phyloP scores from a whole-genome alignment of 2,113 vertebrate genomes.

The Puntigrus tetrazona region DNA sequence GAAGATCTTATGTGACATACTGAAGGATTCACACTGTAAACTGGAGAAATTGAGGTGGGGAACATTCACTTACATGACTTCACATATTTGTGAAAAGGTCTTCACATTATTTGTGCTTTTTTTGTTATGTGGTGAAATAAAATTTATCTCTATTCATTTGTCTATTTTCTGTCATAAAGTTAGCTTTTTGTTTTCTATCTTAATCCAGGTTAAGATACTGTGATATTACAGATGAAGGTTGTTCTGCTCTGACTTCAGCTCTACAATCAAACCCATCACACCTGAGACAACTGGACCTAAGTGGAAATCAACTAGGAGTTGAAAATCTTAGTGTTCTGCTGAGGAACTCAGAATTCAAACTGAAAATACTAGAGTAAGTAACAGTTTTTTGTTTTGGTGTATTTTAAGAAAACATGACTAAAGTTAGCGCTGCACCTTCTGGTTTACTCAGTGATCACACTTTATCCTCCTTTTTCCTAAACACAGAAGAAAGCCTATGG shows the following conservation, averaged over 20 bases:
- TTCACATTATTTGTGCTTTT: too few species aligned
- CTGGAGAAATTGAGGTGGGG: conserved; percentile 9
- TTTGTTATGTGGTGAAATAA: neutral
- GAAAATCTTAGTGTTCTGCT: neutral
- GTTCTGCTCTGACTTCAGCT: neutral
- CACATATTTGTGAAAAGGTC: neutral
- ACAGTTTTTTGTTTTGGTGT: too few species aligned
- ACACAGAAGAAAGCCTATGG: too few species aligned
- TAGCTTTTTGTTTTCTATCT: neutral
- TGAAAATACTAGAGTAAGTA: too few species aligned
- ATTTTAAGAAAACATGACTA: too few species aligned
- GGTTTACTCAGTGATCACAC: too few species aligned
- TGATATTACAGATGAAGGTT: conserved; percentile 1
- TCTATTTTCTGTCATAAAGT: neutral
- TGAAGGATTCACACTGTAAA: neutral
- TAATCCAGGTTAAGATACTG: neutral
- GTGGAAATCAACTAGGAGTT: neutral
- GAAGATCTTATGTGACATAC: neutral
- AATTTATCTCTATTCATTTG: neutral
- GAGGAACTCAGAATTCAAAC: too few species aligned
- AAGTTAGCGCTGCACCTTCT: too few species aligned
- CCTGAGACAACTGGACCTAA: neutral
- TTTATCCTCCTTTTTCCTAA: too few species aligned
- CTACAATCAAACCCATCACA: neutral
- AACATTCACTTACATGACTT: neutral